These are phyloP conservation scores for Tarsius wallacei DNA, from an alignment of 2,797 vertebrate genomes.

Conservation along the genomic window DNA sequence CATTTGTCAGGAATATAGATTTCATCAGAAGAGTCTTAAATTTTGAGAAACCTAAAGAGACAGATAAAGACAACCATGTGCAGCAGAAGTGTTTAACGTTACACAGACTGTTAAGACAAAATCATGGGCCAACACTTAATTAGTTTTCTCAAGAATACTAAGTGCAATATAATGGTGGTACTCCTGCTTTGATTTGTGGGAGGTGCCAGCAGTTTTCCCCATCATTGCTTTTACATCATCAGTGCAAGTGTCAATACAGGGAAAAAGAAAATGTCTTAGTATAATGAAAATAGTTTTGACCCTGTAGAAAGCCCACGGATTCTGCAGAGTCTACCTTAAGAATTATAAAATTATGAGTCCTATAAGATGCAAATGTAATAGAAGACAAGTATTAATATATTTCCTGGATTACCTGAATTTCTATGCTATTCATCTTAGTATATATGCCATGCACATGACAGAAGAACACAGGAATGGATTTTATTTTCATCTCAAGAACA, in stretches of 20 bases:
- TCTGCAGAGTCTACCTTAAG: background rate
- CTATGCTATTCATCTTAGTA: background rate
- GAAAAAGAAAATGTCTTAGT: background rate
- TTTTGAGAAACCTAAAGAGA: background rate
- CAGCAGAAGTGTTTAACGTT: background rate
- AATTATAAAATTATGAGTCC: background rate
- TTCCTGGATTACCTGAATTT: conserved; percentile 16
- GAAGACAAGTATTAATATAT: conserved; percentile 15
- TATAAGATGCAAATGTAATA: background rate
- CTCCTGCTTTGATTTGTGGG: background rate
- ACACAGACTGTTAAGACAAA: background rate
- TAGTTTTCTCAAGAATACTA: background rate
- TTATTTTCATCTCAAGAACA: conserved; percentile 72
- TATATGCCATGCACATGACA: background rate
- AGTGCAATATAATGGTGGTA: background rate
- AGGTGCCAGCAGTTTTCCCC: background rate
- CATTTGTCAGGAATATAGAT: background rate
- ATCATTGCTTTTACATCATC: background rate
- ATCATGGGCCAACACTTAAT: background rate
- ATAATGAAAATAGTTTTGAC: conserved; percentile 46
- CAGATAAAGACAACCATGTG: background rate
- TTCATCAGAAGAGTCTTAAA: background rate
- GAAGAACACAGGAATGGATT: conserved; percentile 53
- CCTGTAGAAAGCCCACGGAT: background rate
- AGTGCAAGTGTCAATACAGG: background rate